These are phyloP conservation scores for Drosophila sp. DNA, from an alignment of 1,140 invertebrate genomes.

Conservation along the genomic window DNA sequence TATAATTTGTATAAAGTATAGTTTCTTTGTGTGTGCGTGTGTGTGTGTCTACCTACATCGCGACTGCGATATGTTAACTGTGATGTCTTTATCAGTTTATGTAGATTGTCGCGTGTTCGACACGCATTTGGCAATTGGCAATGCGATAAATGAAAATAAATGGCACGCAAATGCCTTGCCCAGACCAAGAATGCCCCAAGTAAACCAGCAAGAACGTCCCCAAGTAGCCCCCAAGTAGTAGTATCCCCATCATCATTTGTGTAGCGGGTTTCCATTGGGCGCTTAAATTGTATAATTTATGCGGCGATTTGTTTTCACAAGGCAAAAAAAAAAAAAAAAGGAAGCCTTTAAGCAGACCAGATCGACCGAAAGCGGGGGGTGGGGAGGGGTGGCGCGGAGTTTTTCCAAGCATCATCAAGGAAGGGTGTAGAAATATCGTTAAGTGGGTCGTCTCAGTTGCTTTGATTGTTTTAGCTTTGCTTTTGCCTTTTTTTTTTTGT, in stretches of 20 bases:
- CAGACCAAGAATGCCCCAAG: slow-evolving; percentile 1
- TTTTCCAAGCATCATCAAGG: neutral
- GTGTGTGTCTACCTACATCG: neutral
- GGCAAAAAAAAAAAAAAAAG: neutral
- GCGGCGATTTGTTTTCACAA: slow-evolving; percentile 55
- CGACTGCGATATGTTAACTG: slow-evolving; percentile 18
- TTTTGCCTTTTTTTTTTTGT: neutral
- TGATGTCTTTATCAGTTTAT: slow-evolving; percentile 30
- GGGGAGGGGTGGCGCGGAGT: no score
- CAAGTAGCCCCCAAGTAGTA: slow-evolving; percentile 6
- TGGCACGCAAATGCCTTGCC: slow-evolving; percentile 46
- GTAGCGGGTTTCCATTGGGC: slow-evolving; percentile 43
- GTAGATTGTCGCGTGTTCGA: slow-evolving; percentile 13
- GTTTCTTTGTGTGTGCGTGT: neutral
- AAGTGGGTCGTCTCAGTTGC: slow-evolving; percentile 11
- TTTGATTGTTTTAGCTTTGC: slow-evolving; percentile 20
- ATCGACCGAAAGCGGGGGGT: neutral
- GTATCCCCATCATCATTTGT: slow-evolving; percentile 44
- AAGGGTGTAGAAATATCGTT: slow-evolving; percentile 14
- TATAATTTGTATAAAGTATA: no score
- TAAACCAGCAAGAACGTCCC: neutral
- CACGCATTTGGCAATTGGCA: slow-evolving; percentile 21
- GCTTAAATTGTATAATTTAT: slow-evolving; percentile 65
- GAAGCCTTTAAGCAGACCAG: neutral
- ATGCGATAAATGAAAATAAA: slow-evolving; percentile 68